Percentiles rank a stretch among this genome's conserved stretches.
Conservation (phyloP, 2,888 invertebrate genomes). For the Epiblema foenella region DNA sequence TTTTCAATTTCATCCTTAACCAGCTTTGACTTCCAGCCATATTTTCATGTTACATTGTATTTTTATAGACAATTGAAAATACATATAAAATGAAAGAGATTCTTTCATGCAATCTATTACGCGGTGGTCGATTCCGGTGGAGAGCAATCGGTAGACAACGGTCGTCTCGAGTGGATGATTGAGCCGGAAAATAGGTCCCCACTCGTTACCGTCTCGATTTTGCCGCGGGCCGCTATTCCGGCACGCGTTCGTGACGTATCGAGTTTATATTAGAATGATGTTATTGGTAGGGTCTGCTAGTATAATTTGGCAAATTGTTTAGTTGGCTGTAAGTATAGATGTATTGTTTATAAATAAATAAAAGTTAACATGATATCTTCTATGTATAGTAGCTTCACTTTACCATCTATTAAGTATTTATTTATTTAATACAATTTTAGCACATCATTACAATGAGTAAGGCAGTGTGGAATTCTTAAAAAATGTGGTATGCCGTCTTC, state of each 20-base stretch:
- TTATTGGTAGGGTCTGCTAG: no score
- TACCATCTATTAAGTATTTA: no score
- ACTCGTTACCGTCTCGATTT: slow-evolving; percentile 55
- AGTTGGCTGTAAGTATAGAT: no score
- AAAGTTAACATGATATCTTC: no score
- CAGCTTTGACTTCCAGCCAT: neutral
- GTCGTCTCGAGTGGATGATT: slow-evolving; percentile 83
- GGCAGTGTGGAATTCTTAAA: no score
- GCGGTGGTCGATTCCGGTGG: slow-evolving; percentile 46
- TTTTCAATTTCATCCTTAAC: neutral
- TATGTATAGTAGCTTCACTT: no score
- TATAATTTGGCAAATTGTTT: no score
- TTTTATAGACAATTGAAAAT: slow-evolving; percentile 7
- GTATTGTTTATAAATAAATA: no score
- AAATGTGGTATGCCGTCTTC: no score
- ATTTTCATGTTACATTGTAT: neutral
- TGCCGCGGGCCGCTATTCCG: slow-evolving; percentile 43
- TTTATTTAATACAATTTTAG: no score
- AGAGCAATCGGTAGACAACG: slow-evolving; percentile 64
- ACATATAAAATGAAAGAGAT: slow-evolving; percentile 9
- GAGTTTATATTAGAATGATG: neutral
- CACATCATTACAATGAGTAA: no score
- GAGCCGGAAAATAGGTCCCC: slow-evolving; percentile 72
- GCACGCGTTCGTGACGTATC: neutral
- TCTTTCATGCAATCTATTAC: slow-evolving; percentile 35